Evolutionary conservation across 2,113 vertebrate genomes (phyloP), one percentile per base, ranked within the genome.

Genomic region (Lepus timidus): DNA sequence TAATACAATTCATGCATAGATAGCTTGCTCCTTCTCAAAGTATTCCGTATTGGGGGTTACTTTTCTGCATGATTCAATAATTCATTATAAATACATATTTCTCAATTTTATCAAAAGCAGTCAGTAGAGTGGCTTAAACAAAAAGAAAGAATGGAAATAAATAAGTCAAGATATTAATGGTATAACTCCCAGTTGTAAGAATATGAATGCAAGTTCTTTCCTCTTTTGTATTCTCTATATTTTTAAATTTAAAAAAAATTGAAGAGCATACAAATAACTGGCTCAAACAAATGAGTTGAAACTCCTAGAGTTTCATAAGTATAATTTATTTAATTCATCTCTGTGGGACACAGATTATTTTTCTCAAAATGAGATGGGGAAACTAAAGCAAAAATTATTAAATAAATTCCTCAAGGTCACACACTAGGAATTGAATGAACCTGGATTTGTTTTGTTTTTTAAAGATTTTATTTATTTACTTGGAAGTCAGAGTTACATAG

Each of bases 61-160:
- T 92, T 87, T 64, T 93, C 73, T 87, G 5, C 16, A 70, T 20
- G 29, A 83, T 62, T 62, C 25, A 86, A 84, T 82, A 49, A 76
- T 70, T 74, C 90, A 14, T 74, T 67, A 88, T 73, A 88, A 65
- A 44, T 68, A 51, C 1, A 55, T 11, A 80, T 68, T 75, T 75
- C 86, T 96, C 62, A 65, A 16, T 31, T 74, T 83, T 74, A 7
- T 76, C 31, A 39, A 70, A 96, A 81, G 62, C 39, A 96, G 25
- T 1, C n/a, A 70, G 73, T 16, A 68, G 16, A 36, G 3, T 71
- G 16, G 68, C n/a, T 67, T 78, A 8, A 14, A 75, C 36, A 61
- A 25, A 70, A 64, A 64, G 27, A 75, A 79, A 65, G 31, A 82
- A 7, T 12, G 6, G 2, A 22, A 74, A 29, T 88, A 92, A 88